Conservation (phyloP, 1,140 invertebrate species). For the Tachypleus tridentatus region DNA sequence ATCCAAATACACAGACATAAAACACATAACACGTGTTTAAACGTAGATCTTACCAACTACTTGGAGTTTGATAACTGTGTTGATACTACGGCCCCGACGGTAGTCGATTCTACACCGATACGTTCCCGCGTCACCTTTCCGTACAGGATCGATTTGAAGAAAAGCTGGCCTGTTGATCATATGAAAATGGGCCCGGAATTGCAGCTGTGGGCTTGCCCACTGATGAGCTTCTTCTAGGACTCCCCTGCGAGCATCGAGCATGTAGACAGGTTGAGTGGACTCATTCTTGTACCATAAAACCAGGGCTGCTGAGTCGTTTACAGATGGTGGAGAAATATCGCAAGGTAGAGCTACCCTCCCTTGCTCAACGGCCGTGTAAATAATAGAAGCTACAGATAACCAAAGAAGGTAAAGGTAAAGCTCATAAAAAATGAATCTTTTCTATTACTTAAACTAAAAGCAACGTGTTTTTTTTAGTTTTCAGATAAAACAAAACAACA, state of each 20-base stretch:
- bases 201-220: conserved; percentile 21
- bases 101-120: conserved; percentile 85
- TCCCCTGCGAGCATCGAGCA: conserved; percentile 25
- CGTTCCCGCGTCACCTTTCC: conserved; percentile 52
- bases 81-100: conserved; percentile 73
- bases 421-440: no score
- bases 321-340: conserved; percentile 57
- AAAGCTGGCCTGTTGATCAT: conserved; percentile 19
- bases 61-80: conserved; percentile 75
- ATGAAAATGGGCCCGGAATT: conserved; percentile 20
- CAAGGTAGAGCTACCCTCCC: conserved; percentile 62
- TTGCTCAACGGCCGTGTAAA: conserved; percentile 32
- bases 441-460: no score
- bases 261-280: conserved; percentile 59
- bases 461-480: no score
- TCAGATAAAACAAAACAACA: no score
- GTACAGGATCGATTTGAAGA: conserved; percentile 19
- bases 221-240: conserved; percentile 24
- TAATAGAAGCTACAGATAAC: no score
- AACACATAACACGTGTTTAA: no score
- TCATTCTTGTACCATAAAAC: conserved; percentile 81
- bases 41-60: conserved; percentile 60
- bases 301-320: conserved; percentile 59
- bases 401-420: no score
- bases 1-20: no score